Evolutionary conservation across 2,797 vertebrate genomes (phyloP), one percentile per base, ranked within the genome.

Genomic region (Xenops minutus): DNA sequence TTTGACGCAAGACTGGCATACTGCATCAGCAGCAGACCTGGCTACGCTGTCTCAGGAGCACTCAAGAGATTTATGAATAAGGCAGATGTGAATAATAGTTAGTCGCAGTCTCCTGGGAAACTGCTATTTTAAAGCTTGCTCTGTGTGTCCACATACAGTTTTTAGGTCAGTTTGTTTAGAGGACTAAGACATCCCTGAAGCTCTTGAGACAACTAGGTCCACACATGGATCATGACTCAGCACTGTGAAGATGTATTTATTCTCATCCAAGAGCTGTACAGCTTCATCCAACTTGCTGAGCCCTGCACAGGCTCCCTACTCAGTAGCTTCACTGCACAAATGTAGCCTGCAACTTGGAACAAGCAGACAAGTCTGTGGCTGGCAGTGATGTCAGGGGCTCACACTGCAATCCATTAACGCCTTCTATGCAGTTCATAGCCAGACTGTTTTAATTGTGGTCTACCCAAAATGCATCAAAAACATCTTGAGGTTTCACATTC

Each of bases 181-280:
- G 21, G 24, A 36, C 20, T 44, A 32, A 43, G 52, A 26, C 30
- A 29, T 46, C 14, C 27, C 30, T 46, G 63, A 58, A 79, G 56
- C 48, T 58, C 78, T 73, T 32, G 22, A 46, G 55, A 59, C 14
- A 62, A 3, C 32, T 5, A 11, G 36, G 7, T 61, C 37, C 43
- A 34, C 0, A 0, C 15, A 12, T 0, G 1, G 43, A 23, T 67
- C 34, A 16, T 4, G n/a, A 26, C 52, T 74, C 75, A 21, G 52
- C 2, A 4, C 58, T 37, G 7, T 34, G 36, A 34, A 29, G 54
- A 9, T 32, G 16, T 7, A 16, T 24, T 49, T 58, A 8, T 34
- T 49, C 34, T 29, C 1, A 2, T 13, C 29, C 59, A 29, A 30
- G 32, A 41, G 10, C 23, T 26, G 44, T 18, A 19, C 9, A 43